Evolutionary conservation across 2,113 vertebrate species (phyloP), one percentile per base, ranked within the genome.

Genomic region (Brienomyrus brachyistius): DNA sequence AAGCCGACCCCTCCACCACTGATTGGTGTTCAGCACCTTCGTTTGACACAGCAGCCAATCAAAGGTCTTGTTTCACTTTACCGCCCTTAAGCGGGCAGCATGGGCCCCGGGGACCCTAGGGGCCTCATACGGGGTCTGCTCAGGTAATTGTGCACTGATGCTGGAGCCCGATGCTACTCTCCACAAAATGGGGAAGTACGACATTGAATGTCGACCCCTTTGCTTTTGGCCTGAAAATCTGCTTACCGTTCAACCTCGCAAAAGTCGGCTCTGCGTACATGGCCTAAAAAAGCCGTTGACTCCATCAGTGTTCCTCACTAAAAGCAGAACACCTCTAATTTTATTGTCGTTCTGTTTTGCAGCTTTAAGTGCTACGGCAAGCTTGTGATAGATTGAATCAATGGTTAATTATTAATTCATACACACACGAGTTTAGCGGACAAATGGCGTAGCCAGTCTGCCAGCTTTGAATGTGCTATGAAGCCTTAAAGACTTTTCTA

Each of bases 351-450:
- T 86, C 27, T 19, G 50, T 86, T 86, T 54, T 27, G 48, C 15
- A 1, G 85, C 85, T 31, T 11, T 52, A 52, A 35, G 27, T 48
- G 85, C 85, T 31, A 1, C 27, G 31, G 50, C 50, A 86, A 54
- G 50, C 85, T 51, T 17, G 45, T 86, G 50, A 8, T 54, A 54
- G 48, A 86, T 54, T 27, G 50, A 86, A 86, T 86, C 85, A 52
- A 86, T 35, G 47, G 85, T 35, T 86, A 52, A 86, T 86, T 52
- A 86, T 86, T 86, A 51, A 86, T 86, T 86, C 50, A 86, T 48
- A 86, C 17, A 43, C 35, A 86, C 5, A 35, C 0, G 31, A 35
- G 85, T 86, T 86, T 86, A 35, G 85, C 17, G 85, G 50, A 54
- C 85, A 54, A 52, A 86, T 31, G 85, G 85, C 85, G 52, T 52